phyloP scores from a whole-genome alignment of 2,113 vertebrate genomes.

The Nothoprocta pentlandii region DNA sequence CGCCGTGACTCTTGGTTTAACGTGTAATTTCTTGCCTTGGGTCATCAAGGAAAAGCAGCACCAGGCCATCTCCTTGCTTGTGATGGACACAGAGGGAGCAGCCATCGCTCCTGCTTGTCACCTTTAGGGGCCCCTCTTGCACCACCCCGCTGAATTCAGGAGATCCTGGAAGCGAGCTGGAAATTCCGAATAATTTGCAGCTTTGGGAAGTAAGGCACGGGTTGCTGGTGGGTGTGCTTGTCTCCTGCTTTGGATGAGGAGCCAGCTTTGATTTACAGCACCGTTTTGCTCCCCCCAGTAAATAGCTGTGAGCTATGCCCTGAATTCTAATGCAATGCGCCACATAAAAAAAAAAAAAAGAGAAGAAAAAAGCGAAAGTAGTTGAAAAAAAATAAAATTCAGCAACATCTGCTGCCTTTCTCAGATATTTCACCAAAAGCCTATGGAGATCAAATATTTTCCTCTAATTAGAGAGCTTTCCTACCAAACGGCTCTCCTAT shows the following conservation, averaged over 20 bases:
- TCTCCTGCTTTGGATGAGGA: not conserved
- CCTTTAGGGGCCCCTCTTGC: not conserved
- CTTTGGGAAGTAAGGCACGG: not conserved
- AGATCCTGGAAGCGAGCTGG: not conserved
- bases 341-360: not conserved
- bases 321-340: not conserved
- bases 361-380: not conserved
- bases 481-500: not conserved
- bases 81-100: not conserved
- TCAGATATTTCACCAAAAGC: constrained; percentile 37
- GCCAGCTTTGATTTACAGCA: not conserved
- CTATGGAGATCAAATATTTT: constrained; percentile 40
- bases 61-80: too few species aligned
- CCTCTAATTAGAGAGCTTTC: constrained; percentile 33
- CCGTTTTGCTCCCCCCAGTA: not conserved
- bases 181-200: not conserved
- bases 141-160: not conserved
- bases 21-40: too few species aligned
- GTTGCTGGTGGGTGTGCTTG: too few species aligned
- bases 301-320: not conserved
- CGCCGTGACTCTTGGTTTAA: too few species aligned
- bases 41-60: too few species aligned
- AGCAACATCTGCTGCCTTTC: constrained; percentile 51
- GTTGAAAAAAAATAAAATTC: not conserved
- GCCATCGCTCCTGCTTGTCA: not conserved